Conservation (phyloP, 2,888 invertebrate genomes). For the Halictus quadricinctus region DNA sequence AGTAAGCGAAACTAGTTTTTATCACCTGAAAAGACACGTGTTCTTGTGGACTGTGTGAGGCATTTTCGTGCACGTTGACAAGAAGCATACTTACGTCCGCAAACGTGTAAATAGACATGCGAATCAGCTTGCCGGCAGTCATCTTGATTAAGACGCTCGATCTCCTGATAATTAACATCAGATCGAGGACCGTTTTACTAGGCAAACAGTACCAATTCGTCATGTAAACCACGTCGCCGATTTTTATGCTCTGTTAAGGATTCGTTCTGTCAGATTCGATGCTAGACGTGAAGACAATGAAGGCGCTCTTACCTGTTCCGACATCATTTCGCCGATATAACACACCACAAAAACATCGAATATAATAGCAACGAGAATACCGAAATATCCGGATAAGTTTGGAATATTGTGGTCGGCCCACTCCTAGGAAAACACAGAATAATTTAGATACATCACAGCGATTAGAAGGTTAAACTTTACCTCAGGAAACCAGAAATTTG, state of each 20-base stretch:
- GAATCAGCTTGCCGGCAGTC: slow-evolving; percentile 75
- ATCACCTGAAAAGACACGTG: slow-evolving; percentile 46
- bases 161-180: slow-evolving; percentile 70
- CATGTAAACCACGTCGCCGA: slow-evolving; percentile 73
- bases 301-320: slow-evolving; percentile 57
- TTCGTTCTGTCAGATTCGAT: background rate
- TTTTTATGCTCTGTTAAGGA: slow-evolving; percentile 65
- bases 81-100: slow-evolving; percentile 66
- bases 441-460: background rate
- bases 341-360: slow-evolving; percentile 65
- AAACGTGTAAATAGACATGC: slow-evolving; percentile 71
- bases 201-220: slow-evolving; percentile 75
- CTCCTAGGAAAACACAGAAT: slow-evolving; percentile 44
- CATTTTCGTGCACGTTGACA: too few species aligned
- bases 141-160: slow-evolving; percentile 67
- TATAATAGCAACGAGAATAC: slow-evolving; percentile 54
- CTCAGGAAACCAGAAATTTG: too few species aligned
- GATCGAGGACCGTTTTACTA: slow-evolving; percentile 60
- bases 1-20: slow-evolving; percentile 45
- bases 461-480: background rate
- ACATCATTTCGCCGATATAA: slow-evolving; percentile 61
- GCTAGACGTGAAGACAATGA: too few species aligned
- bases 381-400: slow-evolving; percentile 34
- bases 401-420: slow-evolving; percentile 42
- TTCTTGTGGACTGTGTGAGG: background rate